Evolutionary conservation across 2,113 vertebrate species (phyloP), one percentile per base, ranked within the genome.

Genomic region (Neofelis nebulosa): DNA sequence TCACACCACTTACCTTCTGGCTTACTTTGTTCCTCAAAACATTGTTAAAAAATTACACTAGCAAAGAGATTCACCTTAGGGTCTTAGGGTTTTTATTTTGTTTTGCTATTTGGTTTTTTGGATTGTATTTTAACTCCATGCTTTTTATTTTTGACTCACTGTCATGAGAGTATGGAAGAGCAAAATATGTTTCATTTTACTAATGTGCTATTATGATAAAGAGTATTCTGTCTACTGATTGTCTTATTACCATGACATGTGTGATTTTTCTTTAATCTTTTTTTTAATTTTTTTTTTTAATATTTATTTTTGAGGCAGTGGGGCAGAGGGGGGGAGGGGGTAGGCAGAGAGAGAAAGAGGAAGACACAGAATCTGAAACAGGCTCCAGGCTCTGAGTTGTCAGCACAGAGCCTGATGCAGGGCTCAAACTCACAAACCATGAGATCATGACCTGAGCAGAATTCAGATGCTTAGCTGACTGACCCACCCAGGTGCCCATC

Each of bases 141-240:
- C 23, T 96, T 90, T 85, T 95, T 89, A 45, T 92, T 92, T 94
- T 66, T 85, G 13, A 89, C 36, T 91, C 16, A 33, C 71, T 50
- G 0, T 73, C 23, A 63, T 83, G 45, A 79, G 45, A 87, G 6
- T 83, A 80, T 71, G 41, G 61, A 93, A 92, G 80, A 82, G 3
- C 36, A 96, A 89, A 87, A 38, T 93, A 55, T 76, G 74, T 79
- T 96, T 31, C 23, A 65, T 65, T 94, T 92, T 83, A 71, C 21
- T 73, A 41, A 33, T 87, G 19, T 83, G 48, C 7, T 81, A 0
- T 82, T 86, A 3, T 79, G 2, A 65, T 89, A 96, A 95, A 66
- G 52, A 89, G 3, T 93, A 41, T 88, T 71, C 52, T 33, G 8
- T 1, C 36, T 94, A 50, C 41, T 63, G 1, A 50, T 69, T 91